phyloP scores from a whole-genome alignment of 2,113 vertebrate genomes.

The Aldabrachelys gigantea region DNA sequence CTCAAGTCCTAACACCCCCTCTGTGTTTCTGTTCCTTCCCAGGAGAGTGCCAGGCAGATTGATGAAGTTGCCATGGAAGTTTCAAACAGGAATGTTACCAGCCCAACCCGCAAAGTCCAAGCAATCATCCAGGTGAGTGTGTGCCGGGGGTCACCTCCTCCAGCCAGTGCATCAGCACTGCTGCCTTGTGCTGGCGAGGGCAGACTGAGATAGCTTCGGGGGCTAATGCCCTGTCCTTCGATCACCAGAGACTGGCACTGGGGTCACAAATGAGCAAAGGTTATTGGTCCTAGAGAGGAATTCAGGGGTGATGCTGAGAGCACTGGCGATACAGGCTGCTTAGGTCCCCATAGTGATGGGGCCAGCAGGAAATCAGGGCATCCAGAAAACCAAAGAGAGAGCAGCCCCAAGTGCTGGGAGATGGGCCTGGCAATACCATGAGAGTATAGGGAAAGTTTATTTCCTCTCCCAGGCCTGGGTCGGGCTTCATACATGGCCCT shows the following conservation, averaged over 20 bases:
- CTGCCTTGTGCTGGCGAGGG: not conserved
- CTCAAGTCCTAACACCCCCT: not conserved
- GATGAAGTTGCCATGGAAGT: constrained; percentile 44
- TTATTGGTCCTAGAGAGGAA: not conserved
- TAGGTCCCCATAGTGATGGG: not conserved
- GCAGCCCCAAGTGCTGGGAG: not conserved
- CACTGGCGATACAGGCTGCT: not conserved
- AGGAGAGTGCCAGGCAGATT: not conserved
- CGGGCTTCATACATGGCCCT: not conserved
- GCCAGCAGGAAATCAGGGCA: not conserved
- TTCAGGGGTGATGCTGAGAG: not conserved
- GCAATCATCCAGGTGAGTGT: constrained; percentile 61
- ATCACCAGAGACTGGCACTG: not conserved
- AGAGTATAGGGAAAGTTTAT: not conserved
- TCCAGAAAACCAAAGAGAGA: not conserved
- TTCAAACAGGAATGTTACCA: constrained; percentile 31
- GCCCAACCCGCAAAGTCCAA: constrained; percentile 53
- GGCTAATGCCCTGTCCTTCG: not conserved
- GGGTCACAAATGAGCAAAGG: not conserved
- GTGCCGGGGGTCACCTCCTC: not conserved
- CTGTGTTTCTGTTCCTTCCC: not conserved
- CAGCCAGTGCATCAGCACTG: not conserved
- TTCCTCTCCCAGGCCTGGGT: not conserved
- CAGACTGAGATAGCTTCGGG: not conserved
- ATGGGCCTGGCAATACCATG: not conserved